Percentiles rank a stretch among this genome's conserved stretches.
phyloP scores from a whole-genome alignment of 2,888 invertebrate genomes.

The Lacanobia wlatinum region DNA sequence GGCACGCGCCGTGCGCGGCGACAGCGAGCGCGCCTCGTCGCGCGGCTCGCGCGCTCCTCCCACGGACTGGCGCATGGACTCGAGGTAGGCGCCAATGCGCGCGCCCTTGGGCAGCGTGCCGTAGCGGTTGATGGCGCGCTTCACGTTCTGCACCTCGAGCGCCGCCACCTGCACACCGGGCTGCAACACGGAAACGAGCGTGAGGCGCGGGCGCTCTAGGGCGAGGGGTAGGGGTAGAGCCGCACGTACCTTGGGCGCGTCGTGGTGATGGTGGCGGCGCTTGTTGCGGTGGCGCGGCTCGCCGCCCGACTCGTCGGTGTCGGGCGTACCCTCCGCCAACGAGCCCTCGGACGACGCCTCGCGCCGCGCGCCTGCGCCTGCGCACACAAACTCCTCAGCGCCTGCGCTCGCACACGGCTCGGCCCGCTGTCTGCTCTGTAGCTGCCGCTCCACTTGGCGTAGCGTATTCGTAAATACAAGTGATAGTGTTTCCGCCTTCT shows the following conservation, averaged over 20 bases:
- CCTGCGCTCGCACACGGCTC: neutral
- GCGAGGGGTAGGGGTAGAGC: neutral
- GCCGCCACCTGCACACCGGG: constrained; percentile 96
- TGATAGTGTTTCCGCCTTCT: neutral
- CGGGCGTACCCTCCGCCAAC: constrained; percentile 93
- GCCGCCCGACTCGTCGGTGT: constrained; percentile 93
- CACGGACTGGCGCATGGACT: constrained; percentile 96
- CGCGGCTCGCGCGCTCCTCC: constrained; percentile 77
- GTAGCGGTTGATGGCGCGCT: constrained; percentile 98
- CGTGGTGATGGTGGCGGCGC: constrained; percentile 81
- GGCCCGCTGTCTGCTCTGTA: neutral
- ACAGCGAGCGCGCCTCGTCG: constrained; percentile 90
- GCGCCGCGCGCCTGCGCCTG: constrained; percentile 72
- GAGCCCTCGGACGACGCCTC: constrained; percentile 93
- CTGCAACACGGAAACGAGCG: constrained; percentile 54
- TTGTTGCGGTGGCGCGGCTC: constrained; percentile 87
- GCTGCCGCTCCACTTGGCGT: constrained; percentile 12
- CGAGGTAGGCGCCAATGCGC: constrained; percentile 98
- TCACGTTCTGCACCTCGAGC: constrained; percentile 98
- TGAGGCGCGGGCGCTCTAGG: neutral
- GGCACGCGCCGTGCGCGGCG: constrained; percentile 92
- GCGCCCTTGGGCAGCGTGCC: constrained; percentile 99
- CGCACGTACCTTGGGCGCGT: constrained; percentile 68
- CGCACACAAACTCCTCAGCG: too few species aligned
- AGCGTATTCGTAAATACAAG: neutral